Evolutionary conservation across 2,797 vertebrate genomes (phyloP).

Genomic region (Sebastes elongatus): DNA sequence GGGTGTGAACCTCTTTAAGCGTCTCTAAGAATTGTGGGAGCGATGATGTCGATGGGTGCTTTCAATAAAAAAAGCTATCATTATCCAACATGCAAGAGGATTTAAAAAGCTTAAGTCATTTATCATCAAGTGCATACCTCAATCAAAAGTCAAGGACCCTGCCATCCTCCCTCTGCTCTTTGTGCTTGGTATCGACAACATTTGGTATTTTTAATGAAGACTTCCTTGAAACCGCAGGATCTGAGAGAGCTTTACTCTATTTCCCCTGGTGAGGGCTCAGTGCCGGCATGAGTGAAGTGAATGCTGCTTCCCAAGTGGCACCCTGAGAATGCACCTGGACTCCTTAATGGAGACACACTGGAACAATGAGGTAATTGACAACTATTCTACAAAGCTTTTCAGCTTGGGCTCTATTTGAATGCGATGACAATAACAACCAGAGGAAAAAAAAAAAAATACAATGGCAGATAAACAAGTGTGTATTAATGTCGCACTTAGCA

Average conservation of each 20-base stretch:
- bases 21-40: conserved; percentile 44
- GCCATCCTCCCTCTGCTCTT: conserved; percentile 29
- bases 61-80: conserved; percentile 47
- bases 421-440: conserved; percentile 55
- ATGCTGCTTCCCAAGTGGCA: conserved; percentile 65
- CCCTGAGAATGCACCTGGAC: conserved; percentile 62
- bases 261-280: conserved; percentile 62
- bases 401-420: conserved; percentile 47
- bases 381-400: conserved; percentile 55
- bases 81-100: conserved; percentile 50
- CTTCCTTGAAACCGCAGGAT: conserved; percentile 62
- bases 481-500: conserved; percentile 72
- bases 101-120: conserved; percentile 61
- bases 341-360: conserved; percentile 69
- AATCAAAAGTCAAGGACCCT: conserved; percentile 69
- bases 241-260: conserved; percentile 58
- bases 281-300: conserved; percentile 56
- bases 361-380: conserved; percentile 74
- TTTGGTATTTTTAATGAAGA: conserved; percentile 73
- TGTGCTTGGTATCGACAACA: conserved; percentile 50
- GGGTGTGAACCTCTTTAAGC: conserved; percentile 61
- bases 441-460: conserved; percentile 18
- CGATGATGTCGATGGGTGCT: conserved; percentile 24
- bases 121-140: conserved; percentile 40
- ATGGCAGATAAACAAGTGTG: conserved; percentile 64